Evolutionary conservation across 2,888 invertebrate genomes (phyloP).

Genomic region (Thysanoteuthis rhombus): DNA sequence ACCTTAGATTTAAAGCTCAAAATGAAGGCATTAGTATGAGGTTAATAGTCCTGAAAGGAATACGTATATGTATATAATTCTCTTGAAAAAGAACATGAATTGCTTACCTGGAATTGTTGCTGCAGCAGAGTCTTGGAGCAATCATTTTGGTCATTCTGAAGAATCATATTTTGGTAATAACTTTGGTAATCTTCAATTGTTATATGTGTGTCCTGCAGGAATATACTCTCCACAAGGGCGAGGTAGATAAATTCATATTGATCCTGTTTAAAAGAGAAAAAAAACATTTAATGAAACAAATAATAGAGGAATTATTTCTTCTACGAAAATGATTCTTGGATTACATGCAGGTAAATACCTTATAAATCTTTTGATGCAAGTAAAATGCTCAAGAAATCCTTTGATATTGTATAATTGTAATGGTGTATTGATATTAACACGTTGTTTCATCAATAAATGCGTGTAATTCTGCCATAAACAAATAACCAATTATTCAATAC

Average conservation of each 20-base stretch:
- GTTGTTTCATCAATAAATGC: no score
- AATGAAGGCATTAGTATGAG: no score
- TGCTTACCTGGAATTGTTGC: slow-evolving; percentile 27
- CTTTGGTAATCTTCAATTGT: slow-evolving; percentile 23
- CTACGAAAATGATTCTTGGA: neutral
- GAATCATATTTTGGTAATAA: slow-evolving; percentile 22
- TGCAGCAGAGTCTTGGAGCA: slow-evolving; percentile 19
- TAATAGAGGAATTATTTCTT: neutral
- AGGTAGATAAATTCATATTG: slow-evolving; percentile 30
- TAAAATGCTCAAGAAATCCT: no score
- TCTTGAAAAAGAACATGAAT: neutral
- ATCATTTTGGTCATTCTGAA: slow-evolving; percentile 19
- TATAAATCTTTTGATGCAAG: no score
- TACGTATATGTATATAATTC: neutral
- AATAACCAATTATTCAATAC: no score
- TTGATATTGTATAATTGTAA: no score
- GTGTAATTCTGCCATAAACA: no score
- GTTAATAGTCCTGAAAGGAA: neutral
- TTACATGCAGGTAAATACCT: no score
- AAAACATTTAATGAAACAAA: neutral
- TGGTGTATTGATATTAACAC: no score
- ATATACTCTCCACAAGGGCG: slow-evolving; percentile 25
- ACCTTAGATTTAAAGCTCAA: no score
- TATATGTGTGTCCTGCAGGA: slow-evolving; percentile 25
- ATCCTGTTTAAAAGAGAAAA: neutral